Evolutionary conservation across 2,797 vertebrate genomes (phyloP).

Genomic region (Erethizon dorsatum): DNA sequence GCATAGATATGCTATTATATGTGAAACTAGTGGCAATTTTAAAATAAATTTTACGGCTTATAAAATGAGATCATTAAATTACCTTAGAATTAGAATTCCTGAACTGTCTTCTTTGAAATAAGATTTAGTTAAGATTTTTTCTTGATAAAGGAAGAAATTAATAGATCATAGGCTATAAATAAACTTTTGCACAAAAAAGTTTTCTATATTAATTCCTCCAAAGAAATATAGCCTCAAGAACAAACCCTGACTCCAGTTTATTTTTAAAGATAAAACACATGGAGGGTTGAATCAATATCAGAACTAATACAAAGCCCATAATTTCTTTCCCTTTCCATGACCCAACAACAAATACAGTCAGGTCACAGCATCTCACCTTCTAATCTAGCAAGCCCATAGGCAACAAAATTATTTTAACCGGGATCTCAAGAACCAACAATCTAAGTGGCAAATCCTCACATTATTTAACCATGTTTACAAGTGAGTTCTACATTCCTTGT

Average conservation of each 20-base stretch:
- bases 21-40: neutral
- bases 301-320: neutral
- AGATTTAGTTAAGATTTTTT: slow-evolving; percentile 55
- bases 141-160: neutral
- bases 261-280: slow-evolving; percentile 60
- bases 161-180: neutral
- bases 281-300: neutral
- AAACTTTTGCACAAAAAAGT: slow-evolving; percentile 40
- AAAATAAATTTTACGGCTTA: slow-evolving; percentile 42
- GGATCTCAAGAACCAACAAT: slow-evolving; percentile 72
- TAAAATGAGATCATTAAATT: slow-evolving; percentile 18
- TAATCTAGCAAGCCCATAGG: slow-evolving; percentile 21
- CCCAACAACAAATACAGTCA: slow-evolving; percentile 39
- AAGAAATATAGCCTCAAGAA: slow-evolving; percentile 51
- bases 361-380: slow-evolving; percentile 45
- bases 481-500: slow-evolving; percentile 83
- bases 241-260: slow-evolving; percentile 7
- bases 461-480: slow-evolving; percentile 88
- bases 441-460: slow-evolving; percentile 85
- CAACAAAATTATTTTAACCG: slow-evolving; percentile 74
- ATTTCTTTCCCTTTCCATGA: slow-evolving; percentile 24
- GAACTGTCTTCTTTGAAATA: slow-evolving; percentile 20
- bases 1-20: neutral
- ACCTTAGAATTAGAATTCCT: slow-evolving; percentile 26
- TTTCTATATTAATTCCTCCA: slow-evolving; percentile 10